phyloP scores from a whole-genome alignment of 2,888 invertebrate species.

The Cephus pulcher region DNA sequence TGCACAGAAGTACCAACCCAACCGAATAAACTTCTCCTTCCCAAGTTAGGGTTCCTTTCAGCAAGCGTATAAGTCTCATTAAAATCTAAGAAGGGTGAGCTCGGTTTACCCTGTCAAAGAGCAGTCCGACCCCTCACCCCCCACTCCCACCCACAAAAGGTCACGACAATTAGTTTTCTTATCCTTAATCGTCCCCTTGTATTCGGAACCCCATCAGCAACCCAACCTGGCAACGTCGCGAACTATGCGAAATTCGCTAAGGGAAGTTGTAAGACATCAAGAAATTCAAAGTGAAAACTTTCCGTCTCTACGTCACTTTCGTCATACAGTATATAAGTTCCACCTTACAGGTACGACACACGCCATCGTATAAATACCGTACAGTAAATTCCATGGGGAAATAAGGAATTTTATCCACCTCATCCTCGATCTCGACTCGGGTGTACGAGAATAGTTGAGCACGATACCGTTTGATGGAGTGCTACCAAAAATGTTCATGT shows the following conservation, averaged over 20 bases:
- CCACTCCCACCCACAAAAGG: constrained; percentile 2
- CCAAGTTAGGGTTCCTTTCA: background rate
- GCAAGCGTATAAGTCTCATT: constrained; percentile 29
- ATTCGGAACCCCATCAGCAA: background rate
- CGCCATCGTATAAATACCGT: background rate
- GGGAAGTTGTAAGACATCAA: constrained; percentile 11
- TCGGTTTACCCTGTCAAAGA: constrained; percentile 3
- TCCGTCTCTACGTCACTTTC: background rate
- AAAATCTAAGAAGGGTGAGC: constrained; percentile 19
- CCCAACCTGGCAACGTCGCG: background rate
- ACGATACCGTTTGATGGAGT: background rate
- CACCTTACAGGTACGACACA: background rate
- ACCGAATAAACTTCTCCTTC: background rate
- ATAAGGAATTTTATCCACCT: background rate
- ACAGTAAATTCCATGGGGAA: background rate
- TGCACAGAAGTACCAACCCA: background rate
- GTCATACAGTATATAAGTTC: background rate
- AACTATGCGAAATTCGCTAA: background rate
- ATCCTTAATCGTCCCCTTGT: constrained; percentile 23
- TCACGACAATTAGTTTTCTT: constrained; percentile 44
- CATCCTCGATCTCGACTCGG: background rate
- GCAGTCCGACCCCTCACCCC: background rate
- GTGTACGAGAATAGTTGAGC: background rate
- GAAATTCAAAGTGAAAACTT: constrained; percentile 6
- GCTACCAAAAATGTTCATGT: background rate